Conservation (phyloP, 2,888 invertebrate species). For the Boloria selene region DNA sequence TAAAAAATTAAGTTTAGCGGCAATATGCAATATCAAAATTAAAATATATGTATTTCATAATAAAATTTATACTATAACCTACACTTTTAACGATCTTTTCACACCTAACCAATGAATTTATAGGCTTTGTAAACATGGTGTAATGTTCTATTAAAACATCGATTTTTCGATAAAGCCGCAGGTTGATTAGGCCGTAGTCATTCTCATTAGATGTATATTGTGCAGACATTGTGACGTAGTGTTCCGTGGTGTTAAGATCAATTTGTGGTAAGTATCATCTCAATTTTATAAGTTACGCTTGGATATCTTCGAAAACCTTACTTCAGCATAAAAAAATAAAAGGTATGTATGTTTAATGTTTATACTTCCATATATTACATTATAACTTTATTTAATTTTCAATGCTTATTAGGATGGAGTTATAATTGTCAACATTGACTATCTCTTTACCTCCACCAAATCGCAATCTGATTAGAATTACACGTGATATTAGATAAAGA, state of each 20-base stretch:
- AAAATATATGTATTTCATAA: slow-evolving; percentile 26
- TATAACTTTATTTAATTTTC: no score
- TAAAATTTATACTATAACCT: neutral
- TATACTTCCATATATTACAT: neutral
- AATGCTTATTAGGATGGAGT: no score
- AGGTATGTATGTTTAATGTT: slow-evolving; percentile 7
- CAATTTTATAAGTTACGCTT: neutral
- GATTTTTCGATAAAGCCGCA: slow-evolving; percentile 65
- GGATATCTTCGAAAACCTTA: slow-evolving; percentile 3
- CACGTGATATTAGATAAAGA: no score
- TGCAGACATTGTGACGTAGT: slow-evolving; percentile 16
- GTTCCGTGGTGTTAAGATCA: slow-evolving; percentile 16
- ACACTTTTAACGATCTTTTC: slow-evolving; percentile 23
- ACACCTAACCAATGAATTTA: slow-evolving; percentile 7
- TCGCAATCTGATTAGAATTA: no score
- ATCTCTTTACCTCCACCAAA: no score
- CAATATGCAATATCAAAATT: slow-evolving; percentile 29
- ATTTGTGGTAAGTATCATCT: slow-evolving; percentile 6
- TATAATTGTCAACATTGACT: no score
- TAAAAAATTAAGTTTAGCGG: slow-evolving; percentile 11
- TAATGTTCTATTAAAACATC: slow-evolving; percentile 50
- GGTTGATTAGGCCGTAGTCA: slow-evolving; percentile 26
- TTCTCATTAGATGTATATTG: slow-evolving; percentile 19
- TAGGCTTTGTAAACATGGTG: slow-evolving; percentile 19
- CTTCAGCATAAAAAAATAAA: neutral